These are phyloP conservation scores for Suncus etruscus DNA, from an alignment of 2,113 vertebrate species.

Conservation along the genomic window DNA sequence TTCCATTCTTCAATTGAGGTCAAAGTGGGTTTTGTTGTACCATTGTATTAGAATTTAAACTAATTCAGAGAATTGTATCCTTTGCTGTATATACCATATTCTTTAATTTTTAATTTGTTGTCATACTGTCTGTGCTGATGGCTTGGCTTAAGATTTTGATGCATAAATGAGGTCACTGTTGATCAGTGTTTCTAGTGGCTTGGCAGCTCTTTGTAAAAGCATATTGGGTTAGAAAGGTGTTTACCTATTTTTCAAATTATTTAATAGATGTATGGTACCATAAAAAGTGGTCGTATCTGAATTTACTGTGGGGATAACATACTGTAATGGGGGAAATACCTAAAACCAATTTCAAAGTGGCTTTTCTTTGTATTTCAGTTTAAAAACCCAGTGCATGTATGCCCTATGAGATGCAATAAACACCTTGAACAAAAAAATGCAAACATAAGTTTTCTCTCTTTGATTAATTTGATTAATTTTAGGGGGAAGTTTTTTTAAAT, in stretches of 20 bases:
- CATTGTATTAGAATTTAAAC: slow-evolving; percentile 87
- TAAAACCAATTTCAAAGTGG: slow-evolving; percentile 91
- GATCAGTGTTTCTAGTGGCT: slow-evolving; percentile 92
- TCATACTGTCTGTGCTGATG: slow-evolving; percentile 92
- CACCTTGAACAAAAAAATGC: slow-evolving; percentile 92
- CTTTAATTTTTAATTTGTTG: slow-evolving; percentile 88
- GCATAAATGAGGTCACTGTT: slow-evolving; percentile 91
- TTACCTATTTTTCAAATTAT: slow-evolving; percentile 90
- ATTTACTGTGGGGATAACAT: slow-evolving; percentile 92
- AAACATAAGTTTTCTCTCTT: slow-evolving; percentile 74
- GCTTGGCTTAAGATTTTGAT: slow-evolving; percentile 90
- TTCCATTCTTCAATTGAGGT: slow-evolving; percentile 85
- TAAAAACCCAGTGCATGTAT: slow-evolving; percentile 96
- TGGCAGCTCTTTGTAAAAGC: slow-evolving; percentile 91
- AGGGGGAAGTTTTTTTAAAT: slow-evolving; percentile 31
- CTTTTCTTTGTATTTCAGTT: slow-evolving; percentile 96
- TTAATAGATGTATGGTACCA: slow-evolving; percentile 94
- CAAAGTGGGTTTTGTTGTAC: slow-evolving; percentile 90
- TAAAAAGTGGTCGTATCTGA: slow-evolving; percentile 95
- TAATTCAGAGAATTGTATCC: slow-evolving; percentile 85
- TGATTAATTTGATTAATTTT: slow-evolving; percentile 78
- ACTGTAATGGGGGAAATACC: slow-evolving; percentile 88
- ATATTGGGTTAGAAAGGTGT: slow-evolving; percentile 89
- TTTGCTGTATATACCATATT: slow-evolving; percentile 90
- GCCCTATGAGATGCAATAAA: slow-evolving; percentile 99